Evolutionary conservation across 2,797 vertebrate genomes (phyloP), one percentile per base, ranked within the genome.

Genomic region (Austrolebias charrua): DNA sequence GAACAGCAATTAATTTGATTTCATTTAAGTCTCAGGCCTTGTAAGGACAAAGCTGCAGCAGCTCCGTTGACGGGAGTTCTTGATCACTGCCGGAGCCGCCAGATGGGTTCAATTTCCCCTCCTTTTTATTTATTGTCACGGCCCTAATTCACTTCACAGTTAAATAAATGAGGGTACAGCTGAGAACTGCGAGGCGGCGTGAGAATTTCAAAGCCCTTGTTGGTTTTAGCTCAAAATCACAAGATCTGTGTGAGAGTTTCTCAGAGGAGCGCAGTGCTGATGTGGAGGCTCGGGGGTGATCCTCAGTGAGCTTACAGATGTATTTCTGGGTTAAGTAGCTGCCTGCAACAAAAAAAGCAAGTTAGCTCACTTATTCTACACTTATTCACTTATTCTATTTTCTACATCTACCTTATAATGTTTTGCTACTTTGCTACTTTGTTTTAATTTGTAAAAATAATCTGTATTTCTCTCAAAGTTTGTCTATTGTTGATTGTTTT

Each of bases 1-100:
- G 81, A 82, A 75, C 35, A 19, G 60, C 61, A 69, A 82, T 87
- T 86, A 71, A 78, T 86, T 64, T 55, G 61, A 68, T 85, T 81
- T 80, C 24, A 68, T 69, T 69, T 71, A 42, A 50, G 55, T 74
- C 66, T 70, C 55, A 54, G 44, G 71, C 64, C 65, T 78, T 62
- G 62, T 71, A 73, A 77, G 78, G 79, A 66, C 76, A 87, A 77
- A 6, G 53, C 78, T 63, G 78, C 74, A 8, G 71, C 69, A 66
- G 76, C 67, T 58, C 15, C 2, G 63, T 50, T 64, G 71, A 72
- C 58, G 8, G 46, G 50, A 80, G 80, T 44, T 83, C 76, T 88
- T 85, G 84, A 90, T 86, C 81, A 83, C 62, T 55, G 66, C 48
- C 31, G 66, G 49, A 75, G 74, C 56, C 58, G 35, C 68, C 44